phyloP scores from a whole-genome alignment of 2,113 vertebrate species.

The Hyla sarda region DNA sequence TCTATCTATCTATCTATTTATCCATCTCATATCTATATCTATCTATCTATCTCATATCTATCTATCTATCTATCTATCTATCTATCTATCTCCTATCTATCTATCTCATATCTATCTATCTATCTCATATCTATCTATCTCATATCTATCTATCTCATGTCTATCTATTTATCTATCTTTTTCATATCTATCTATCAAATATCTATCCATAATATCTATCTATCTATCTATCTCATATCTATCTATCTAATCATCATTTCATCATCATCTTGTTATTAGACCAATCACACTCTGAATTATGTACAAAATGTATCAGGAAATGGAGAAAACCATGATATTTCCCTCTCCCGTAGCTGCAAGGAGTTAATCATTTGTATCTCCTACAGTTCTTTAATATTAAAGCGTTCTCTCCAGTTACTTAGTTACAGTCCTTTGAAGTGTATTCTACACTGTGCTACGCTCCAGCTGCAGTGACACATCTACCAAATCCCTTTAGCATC shows the following conservation, averaged over 20 bases:
- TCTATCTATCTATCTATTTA: background rate
- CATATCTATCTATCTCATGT: too few relatives aligned
- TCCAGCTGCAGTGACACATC: conserved; percentile 26
- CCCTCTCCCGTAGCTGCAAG: background rate
- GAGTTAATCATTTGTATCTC: conserved; percentile 28
- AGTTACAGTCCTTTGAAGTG: conserved; percentile 53
- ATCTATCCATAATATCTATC: too few relatives aligned
- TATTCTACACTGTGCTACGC: conserved; percentile 30
- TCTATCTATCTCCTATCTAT: background rate
- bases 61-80: background rate
- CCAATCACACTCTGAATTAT: background rate
- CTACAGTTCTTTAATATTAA: conserved; percentile 43
- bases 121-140: background rate
- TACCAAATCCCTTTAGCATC: conserved; percentile 54
- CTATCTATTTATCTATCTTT: too few relatives aligned
- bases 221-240: background rate
- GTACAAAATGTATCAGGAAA: background rate
- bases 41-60: conserved; percentile 14
- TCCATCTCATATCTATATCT: conserved; percentile 9
- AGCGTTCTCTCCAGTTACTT: conserved; percentile 42
- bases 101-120: background rate
- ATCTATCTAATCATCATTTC: background rate
- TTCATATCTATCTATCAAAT: too few relatives aligned
- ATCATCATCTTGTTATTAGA: background rate
- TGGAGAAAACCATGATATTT: background rate